Base-by-base conservation (phyloP, 2,797 vertebrate species). In the Coccyzus lansbergi region DNA sequence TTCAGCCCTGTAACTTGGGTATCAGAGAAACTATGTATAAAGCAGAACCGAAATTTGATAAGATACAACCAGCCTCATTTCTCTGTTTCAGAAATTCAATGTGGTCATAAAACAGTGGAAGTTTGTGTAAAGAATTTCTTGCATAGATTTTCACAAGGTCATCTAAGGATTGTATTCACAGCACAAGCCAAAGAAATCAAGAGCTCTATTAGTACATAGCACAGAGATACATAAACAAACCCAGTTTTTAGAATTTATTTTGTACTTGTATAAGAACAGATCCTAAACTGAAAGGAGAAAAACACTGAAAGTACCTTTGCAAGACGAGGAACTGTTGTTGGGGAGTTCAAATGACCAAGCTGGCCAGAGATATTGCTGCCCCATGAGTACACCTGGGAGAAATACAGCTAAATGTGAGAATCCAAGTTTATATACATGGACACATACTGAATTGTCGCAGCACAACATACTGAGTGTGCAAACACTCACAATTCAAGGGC, bases 361-460 rank as follows among this genome's bases (percentile, higher is more conserved):
- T 99, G 99, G 78, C 99, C 99, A 33, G 97, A 98, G 80, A 94
- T 94, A 97, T 99, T 99, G 78, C 98, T 98, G 75, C 99, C 99
- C 99, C 99, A 99, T 4, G 99, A 99, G 91, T 98, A 99, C 63
- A 99, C 98, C 99, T 99, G 93, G 31, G 94, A 93, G 44, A 97
- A 88, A 96, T 48, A 92, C 7, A 15, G 48, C n/a, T 25, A 25
- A 64, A 69, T 29, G 60, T 91, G 9, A 95, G 55, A 65, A 69
- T 2, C 6, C 11, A 34, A 44, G 24, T 44, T 53, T 33, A 31
- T 17, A 60, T 3, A 29, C 12, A 46, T 0, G 9, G 24, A 72
- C 33, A 51, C 28, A 20, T 6, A 68, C 24, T 52, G 18, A 91
- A 44, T 2, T 28, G 31, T 17, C 38, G 10, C 2, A 34, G n/a